phyloP scores from a whole-genome alignment of 2,113 vertebrate genomes.

The Stigmatopora argus region DNA sequence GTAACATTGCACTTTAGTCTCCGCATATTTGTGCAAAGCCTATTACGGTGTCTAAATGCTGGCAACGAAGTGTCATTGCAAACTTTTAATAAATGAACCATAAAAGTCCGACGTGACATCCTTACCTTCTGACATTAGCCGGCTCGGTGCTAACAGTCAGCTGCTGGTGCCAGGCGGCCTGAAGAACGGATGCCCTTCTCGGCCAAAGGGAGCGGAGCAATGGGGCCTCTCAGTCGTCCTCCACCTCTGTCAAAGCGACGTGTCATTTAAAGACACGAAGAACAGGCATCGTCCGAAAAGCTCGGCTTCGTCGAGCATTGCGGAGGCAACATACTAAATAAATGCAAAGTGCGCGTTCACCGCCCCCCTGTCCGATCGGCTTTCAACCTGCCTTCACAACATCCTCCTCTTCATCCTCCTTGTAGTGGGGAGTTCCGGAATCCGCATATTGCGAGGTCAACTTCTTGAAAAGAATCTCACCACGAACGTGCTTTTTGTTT shows the following conservation, averaged over 20 bases:
- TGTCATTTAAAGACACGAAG: neutral
- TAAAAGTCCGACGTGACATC: neutral
- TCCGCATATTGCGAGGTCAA: slow-evolving; percentile 58
- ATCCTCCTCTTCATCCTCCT: slow-evolving; percentile 43
- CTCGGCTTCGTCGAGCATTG: neutral
- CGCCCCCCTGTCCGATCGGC: slow-evolving; percentile 24
- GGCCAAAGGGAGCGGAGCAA: slow-evolving; percentile 9
- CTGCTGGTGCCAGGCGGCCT: slow-evolving; percentile 34
- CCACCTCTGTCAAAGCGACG: neutral
- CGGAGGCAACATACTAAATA: neutral
- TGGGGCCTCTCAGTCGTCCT: neutral
- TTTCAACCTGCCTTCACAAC: slow-evolving; percentile 56
- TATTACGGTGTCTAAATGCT: neutral
- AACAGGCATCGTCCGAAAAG: no score
- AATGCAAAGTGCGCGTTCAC: slow-evolving; percentile 19
- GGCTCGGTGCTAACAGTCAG: slow-evolving; percentile 50
- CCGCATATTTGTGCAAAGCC: neutral
- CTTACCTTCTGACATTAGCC: slow-evolving; percentile 47
- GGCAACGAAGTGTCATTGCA: neutral
- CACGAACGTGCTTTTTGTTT: no score
- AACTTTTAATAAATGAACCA: neutral
- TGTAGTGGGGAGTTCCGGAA: slow-evolving; percentile 62
- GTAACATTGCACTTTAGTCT: neutral
- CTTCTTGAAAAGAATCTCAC: neutral
- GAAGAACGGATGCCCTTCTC: slow-evolving; percentile 27